A percentile compares a stretch with the other conserved stretches of the same genome.
Conservation (phyloP, 37 sponge, comb jelly and placozoan genomes). For the Ianthella basta region DNA sequence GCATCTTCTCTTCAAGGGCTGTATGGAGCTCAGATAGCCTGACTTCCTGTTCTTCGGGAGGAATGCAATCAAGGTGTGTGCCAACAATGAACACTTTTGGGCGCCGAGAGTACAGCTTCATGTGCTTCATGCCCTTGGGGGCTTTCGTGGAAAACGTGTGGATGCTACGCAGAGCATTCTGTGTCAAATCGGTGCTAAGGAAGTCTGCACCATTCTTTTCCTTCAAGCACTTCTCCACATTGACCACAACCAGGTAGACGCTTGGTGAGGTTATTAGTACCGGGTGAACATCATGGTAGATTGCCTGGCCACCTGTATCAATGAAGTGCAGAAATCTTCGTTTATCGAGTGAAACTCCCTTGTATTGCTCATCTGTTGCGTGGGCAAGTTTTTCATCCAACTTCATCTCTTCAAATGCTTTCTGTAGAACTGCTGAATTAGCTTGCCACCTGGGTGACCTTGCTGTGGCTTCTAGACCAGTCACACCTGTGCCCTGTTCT, state of each 20-base stretch:
- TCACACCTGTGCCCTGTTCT: background rate
- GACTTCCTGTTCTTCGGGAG: background rate
- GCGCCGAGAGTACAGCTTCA: background rate
- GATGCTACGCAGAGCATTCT: slow-evolving; percentile 23
- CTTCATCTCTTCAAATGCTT: background rate
- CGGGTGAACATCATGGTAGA: slow-evolving; percentile 30
- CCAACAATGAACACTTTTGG: slow-evolving; percentile 20
- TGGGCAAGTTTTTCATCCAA: background rate
- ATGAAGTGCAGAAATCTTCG: slow-evolving; percentile 14
- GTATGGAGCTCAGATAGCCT: background rate
- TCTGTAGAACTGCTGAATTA: background rate
- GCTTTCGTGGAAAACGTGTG: background rate
- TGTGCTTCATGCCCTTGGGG: background rate
- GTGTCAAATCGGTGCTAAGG: background rate
- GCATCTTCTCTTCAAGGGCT: background rate
- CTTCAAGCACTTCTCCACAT: background rate
- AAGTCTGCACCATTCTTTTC: background rate
- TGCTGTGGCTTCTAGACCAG: background rate
- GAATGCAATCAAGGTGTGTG: slow-evolving; percentile 13
- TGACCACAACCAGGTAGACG: slow-evolving; percentile 26
- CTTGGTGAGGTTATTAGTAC: slow-evolving; percentile 21
- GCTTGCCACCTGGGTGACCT: background rate
- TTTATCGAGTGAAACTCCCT: background rate
- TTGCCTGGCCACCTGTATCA: slow-evolving; percentile 24
- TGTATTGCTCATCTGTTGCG: background rate